These are phyloP conservation scores for Nyctibius grandis DNA, from an alignment of 2,797 vertebrate species.

Conservation along the genomic window DNA sequence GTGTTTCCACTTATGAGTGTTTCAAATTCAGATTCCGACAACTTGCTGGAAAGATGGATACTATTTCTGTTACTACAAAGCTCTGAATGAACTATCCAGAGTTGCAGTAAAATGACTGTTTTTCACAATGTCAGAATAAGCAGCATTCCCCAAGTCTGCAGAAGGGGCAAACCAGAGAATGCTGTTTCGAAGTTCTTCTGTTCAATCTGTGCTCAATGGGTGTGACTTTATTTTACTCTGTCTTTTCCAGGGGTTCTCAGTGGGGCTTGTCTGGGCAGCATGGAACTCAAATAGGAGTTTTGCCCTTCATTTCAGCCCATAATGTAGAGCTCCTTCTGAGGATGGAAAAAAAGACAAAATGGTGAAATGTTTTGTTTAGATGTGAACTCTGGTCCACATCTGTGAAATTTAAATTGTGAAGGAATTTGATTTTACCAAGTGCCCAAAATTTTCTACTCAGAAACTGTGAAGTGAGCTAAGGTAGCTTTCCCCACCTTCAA, in stretches of 20 bases:
- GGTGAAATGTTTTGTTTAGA: not conserved
- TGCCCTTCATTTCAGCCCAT: not conserved
- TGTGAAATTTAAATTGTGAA: not conserved
- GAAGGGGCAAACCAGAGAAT: not conserved
- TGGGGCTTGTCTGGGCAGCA: not conserved
- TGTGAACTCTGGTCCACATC: not conserved
- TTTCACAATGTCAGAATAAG: not conserved
- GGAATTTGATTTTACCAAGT: not conserved
- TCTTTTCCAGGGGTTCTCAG: not conserved
- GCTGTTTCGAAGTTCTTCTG: not conserved
- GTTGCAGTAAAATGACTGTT: not conserved
- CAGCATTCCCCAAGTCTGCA: not conserved
- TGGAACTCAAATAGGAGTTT: not conserved
- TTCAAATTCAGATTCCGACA: not conserved
- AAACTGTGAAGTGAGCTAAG: not conserved
- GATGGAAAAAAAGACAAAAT: not conserved
- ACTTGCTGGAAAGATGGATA: not conserved
- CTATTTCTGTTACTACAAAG: not conserved
- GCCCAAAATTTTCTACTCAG: not conserved
- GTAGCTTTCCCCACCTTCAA: fast-evolving
- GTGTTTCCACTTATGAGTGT: not conserved
- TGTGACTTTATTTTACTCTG: not conserved
- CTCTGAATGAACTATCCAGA: not conserved
- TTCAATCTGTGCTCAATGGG: not conserved
- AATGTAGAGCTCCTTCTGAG: not conserved